Base-by-base conservation (phyloP, 23 tunicate genomes). In the Trididemnum nubilum region DNA sequence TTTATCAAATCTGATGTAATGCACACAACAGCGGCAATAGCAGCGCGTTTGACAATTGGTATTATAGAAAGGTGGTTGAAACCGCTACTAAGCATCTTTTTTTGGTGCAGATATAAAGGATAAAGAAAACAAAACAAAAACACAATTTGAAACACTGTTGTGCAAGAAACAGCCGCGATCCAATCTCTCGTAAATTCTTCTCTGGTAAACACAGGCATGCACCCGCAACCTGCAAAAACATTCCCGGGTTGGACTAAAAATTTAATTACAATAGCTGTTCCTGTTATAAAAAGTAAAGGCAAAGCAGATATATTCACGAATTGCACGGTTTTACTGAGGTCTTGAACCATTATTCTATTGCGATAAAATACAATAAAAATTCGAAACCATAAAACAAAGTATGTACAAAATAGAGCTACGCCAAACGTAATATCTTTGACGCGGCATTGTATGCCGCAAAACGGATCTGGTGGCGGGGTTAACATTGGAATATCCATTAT, bases 301-400 rank as follows among this genome's bases (percentile, higher is more conserved):
- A 82, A 49, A 32, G 86, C 33, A 3, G 38, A 71, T 0, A 71
- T 21, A 30, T 70, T 71, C 51, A 51, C 37, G 27, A 50, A 38
- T 0, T 71, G 78, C 30, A 71, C 31, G 22, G 49, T 30, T 51
- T 28, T 52, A 22, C 78, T 70, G 0, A 71, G 15, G 36, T 35
- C 71, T 15, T 70, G 25, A 33, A 51, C 51, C 64, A 71, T 27
- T 1, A 71, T 19, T 35, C 24, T 31, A 25, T 82, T 71, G 33
- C 51, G 33, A 52, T 82, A 82, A 34, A 82, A 82, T 12, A 67
- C 86, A 21, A 78, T 70, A 33, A 70, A 82, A 1, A 82, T 59
- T 27, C 86, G 78, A 33, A 32, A 69, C 86, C 86, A 82, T 5
- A 82, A 67, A 31, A 78, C 61, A 23, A 71, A 51, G 71, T 82